Conservation (phyloP, 2,888 invertebrate genomes). For the Ashinkailepas kermadecensis region DNA sequence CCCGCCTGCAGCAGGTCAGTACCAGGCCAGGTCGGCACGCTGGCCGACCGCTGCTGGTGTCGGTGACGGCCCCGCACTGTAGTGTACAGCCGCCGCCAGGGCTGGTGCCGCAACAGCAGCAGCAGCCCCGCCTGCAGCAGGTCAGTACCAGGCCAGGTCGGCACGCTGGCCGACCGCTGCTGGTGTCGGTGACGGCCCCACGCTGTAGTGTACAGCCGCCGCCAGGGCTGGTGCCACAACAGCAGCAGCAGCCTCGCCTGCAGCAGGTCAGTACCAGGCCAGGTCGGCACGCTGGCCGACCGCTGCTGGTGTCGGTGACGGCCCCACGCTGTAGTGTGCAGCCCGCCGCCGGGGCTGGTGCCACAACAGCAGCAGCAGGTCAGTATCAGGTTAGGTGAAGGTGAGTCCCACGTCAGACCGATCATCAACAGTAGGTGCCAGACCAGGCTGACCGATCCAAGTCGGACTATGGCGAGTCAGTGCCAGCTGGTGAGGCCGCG, state of each 20-base stretch:
- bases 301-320: constrained; percentile 21
- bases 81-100: constrained; percentile 18
- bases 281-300: neutral
- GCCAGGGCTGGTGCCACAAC: neutral
- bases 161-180: neutral
- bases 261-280: neutral
- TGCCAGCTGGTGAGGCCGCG: too few species aligned
- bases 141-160: neutral
- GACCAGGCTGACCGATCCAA: too few species aligned
- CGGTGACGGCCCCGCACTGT: neutral
- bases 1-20: constrained; percentile 1
- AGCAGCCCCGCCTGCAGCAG: constrained; percentile 3
- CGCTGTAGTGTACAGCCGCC: constrained; percentile 20
- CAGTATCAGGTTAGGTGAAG: neutral
- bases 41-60: constrained; percentile 14
- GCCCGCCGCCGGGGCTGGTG: constrained; percentile 5
- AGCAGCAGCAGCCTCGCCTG: neutral
- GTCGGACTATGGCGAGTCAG: too few species aligned
- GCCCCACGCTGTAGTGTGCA: constrained; percentile 7
- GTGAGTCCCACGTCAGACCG: neutral
- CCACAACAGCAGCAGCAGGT: neutral
- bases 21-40: neutral
- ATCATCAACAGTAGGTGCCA: too few species aligned
- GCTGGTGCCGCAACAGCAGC: neutral
- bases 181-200: constrained; percentile 4